A percentile compares a stretch with the other conserved stretches of the same genome.
These are phyloP conservation scores for Euphydryas editha DNA, from an alignment of 2,888 invertebrate species.

Conservation along the genomic window DNA sequence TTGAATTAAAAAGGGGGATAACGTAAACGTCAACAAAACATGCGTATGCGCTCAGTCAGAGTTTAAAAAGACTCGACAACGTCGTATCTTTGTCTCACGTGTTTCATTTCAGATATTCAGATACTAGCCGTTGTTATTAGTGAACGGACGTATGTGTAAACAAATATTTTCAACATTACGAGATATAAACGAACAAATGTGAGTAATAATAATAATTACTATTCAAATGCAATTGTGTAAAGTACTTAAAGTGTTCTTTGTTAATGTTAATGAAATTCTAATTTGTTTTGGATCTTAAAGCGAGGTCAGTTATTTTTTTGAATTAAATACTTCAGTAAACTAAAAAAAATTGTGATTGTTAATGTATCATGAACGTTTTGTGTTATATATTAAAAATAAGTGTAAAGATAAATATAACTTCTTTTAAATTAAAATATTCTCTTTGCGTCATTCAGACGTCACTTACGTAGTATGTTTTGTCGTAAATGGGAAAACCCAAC, in stretches of 20 bases:
- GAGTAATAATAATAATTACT: neutral
- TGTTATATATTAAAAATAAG: too few relatives aligned
- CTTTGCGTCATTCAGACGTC: slow-evolving; percentile 12
- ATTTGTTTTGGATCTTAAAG: neutral
- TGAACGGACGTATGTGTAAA: slow-evolving; percentile 5
- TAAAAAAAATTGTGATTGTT: neutral
- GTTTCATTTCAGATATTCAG: neutral
- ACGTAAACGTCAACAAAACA: neutral
- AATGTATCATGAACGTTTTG: too few relatives aligned
- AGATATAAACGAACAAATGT: neutral
- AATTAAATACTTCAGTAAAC: neutral
- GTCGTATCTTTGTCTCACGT: neutral
- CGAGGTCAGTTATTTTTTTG: neutral
- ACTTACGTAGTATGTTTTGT: slow-evolving; percentile 15
- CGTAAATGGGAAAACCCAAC: slow-evolving; percentile 35
- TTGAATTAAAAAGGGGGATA: neutral
- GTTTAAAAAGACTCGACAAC: neutral
- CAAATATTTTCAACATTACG: slow-evolving; percentile 7
- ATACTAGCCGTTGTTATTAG: neutral
- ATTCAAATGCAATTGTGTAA: neutral
- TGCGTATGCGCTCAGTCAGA: neutral
- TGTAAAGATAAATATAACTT: too few relatives aligned
- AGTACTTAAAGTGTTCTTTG: neutral
- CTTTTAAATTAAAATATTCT: neutral
- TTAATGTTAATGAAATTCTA: neutral